phyloP scores from a whole-genome alignment of 2,888 invertebrate genomes.

The Tupiocoris notatus region DNA sequence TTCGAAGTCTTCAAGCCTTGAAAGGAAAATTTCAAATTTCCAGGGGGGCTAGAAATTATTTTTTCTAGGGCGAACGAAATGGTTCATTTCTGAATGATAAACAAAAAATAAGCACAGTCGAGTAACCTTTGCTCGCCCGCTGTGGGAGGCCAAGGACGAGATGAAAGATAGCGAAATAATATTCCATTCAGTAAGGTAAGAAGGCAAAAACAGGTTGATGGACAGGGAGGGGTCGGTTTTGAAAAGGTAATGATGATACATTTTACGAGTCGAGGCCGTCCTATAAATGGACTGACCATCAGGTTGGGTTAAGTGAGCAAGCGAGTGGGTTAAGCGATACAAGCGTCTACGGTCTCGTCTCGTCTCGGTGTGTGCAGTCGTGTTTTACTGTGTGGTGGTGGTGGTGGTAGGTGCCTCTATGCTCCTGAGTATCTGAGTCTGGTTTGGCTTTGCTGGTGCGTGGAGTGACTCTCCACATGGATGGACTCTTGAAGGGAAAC shows the following conservation, averaged over 20 bases:
- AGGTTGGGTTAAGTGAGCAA: slow-evolving; percentile 31
- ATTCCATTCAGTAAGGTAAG: too few species aligned
- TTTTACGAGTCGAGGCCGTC: slow-evolving; percentile 21
- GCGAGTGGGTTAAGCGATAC: not conserved
- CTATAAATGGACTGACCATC: slow-evolving; percentile 31
- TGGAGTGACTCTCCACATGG: slow-evolving; percentile 34
- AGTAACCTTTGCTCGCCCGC: too few species aligned
- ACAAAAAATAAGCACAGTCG: too few species aligned
- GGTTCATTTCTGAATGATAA: too few species aligned
- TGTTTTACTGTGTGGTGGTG: not conserved
- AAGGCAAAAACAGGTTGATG: too few species aligned
- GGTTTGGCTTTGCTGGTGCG: not conserved
- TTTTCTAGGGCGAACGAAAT: too few species aligned
- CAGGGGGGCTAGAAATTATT: too few species aligned
- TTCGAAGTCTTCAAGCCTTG: too few species aligned
- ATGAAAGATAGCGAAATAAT: too few species aligned
- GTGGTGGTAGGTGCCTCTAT: not conserved
- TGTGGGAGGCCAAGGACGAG: too few species aligned
- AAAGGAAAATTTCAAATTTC: too few species aligned
- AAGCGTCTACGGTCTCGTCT: not conserved
- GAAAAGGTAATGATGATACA: slow-evolving; percentile 36
- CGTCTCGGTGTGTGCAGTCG: not conserved
- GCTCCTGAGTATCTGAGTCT: not conserved
- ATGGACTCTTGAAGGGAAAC: slow-evolving; percentile 31
- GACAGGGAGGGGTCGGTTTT: slow-evolving; percentile 19